These are phyloP conservation scores for Ciconia maguari DNA, from an alignment of 2,113 vertebrate genomes.

Conservation along the genomic window DNA sequence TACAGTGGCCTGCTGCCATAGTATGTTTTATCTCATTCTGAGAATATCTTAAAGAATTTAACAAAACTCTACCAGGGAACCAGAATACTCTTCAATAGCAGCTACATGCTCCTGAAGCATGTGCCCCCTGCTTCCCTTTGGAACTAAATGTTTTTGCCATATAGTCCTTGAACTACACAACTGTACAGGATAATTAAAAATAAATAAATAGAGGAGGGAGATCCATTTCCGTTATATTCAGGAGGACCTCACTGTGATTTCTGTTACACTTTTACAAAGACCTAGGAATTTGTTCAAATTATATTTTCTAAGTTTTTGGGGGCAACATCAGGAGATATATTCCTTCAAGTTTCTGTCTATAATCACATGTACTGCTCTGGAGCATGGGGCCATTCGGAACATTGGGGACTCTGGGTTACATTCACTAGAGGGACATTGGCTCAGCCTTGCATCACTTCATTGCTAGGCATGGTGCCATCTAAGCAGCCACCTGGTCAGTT, in stretches of 20 bases:
- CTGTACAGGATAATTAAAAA: background rate
- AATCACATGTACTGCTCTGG: background rate
- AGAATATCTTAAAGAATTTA: background rate
- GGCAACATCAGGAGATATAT: background rate
- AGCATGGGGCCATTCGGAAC: background rate
- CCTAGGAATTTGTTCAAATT: background rate
- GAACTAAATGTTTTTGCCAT: background rate
- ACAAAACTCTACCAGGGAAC: background rate
- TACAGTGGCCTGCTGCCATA: background rate
- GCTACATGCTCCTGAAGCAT: background rate
- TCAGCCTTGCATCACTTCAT: background rate
- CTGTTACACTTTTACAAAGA: background rate
- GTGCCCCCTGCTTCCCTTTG: background rate
- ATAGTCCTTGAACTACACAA: background rate
- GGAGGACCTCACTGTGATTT: background rate
- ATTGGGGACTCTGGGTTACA: background rate
- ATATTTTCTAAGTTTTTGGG: background rate
- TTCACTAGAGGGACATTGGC: background rate
- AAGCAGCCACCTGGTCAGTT: background rate
- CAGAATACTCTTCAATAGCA: background rate
- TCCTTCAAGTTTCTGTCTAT: background rate
- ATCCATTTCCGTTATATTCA: background rate
- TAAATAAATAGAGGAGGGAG: background rate
- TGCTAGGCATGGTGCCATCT: rapidly evolving
- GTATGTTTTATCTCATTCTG: background rate